Evolutionary conservation across 1,140 invertebrate species (phyloP).

Genomic region (Lordiphosa collinella): DNA sequence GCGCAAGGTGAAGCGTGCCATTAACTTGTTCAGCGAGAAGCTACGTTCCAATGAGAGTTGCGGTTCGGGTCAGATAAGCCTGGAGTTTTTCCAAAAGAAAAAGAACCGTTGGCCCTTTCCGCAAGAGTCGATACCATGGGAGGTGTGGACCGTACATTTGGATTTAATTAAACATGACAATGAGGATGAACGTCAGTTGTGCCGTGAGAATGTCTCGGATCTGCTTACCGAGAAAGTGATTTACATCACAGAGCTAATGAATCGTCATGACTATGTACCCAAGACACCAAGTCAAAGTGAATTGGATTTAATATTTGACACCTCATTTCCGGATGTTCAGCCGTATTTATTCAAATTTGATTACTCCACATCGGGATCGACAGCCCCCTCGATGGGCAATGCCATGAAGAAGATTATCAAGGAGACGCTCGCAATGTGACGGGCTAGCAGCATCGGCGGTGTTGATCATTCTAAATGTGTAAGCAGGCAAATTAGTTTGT

Average conservation of each 20-base stretch:
- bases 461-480: too few relatives aligned
- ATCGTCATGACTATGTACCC: constrained; percentile 95
- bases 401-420: constrained; percentile 94
- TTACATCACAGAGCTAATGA: constrained; percentile 96
- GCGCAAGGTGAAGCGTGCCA: constrained; percentile 88
- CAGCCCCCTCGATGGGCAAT: constrained; percentile 87
- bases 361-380: constrained; percentile 87
- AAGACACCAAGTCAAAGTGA: constrained; percentile 96
- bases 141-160: constrained; percentile 96
- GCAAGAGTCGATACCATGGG: constrained; percentile 96
- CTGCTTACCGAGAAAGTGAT: constrained; percentile 95
- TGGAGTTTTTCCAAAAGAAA: constrained; percentile 97
- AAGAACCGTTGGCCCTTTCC: constrained; percentile 93
- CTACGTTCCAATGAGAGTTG: constrained; percentile 87
- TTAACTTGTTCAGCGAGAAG: constrained; percentile 92
- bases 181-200: constrained; percentile 93
- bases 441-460: constrained; percentile 5
- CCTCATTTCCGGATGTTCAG: constrained; percentile 93
- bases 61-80: constrained; percentile 91
- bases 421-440: constrained; percentile 89
- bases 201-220: constrained; percentile 94
- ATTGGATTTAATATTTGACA: constrained; percentile 96
- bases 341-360: constrained; percentile 96
- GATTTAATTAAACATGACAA: constrained; percentile 91
- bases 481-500: neutral